phyloP scores from a whole-genome alignment of 2,797 vertebrate species.

The Alca torda region DNA sequence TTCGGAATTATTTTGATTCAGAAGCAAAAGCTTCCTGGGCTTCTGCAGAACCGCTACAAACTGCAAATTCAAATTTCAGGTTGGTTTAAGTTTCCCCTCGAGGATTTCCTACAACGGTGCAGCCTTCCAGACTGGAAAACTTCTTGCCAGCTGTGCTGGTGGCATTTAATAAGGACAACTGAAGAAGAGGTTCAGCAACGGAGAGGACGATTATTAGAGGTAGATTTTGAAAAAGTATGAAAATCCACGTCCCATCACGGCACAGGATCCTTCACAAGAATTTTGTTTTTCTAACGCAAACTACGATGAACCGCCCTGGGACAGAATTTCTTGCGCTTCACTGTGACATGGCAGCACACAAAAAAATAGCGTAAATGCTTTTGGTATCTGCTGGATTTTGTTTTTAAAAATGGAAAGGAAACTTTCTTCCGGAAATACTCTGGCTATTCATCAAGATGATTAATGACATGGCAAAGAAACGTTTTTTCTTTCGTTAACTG shows the following conservation, averaged over 20 bases:
- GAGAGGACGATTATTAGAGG: background rate
- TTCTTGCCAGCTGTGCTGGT: background rate
- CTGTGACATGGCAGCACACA: background rate
- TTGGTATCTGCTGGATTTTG: background rate
- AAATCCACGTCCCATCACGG: background rate
- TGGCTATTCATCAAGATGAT: background rate
- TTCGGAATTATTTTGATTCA: too few species aligned
- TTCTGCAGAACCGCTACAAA: background rate
- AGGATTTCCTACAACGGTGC: rapidly evolving
- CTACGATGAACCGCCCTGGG: rapidly evolving
- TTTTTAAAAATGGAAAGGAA: background rate
- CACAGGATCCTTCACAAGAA: background rate
- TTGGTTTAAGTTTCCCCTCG: background rate
- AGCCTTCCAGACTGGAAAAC: background rate
- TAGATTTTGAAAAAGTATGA: background rate
- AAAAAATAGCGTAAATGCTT: background rate
- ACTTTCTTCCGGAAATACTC: background rate
- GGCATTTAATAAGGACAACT: background rate
- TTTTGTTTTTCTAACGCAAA: background rate
- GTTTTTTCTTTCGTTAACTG: background rate
- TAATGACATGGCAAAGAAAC: background rate
- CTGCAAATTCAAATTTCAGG: background rate
- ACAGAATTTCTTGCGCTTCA: background rate
- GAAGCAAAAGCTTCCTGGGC: background rate
- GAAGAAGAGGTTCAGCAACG: too few species aligned